Base-by-base conservation (phyloP, 2,888 invertebrate species). In the Argynnis bischoffii region DNA sequence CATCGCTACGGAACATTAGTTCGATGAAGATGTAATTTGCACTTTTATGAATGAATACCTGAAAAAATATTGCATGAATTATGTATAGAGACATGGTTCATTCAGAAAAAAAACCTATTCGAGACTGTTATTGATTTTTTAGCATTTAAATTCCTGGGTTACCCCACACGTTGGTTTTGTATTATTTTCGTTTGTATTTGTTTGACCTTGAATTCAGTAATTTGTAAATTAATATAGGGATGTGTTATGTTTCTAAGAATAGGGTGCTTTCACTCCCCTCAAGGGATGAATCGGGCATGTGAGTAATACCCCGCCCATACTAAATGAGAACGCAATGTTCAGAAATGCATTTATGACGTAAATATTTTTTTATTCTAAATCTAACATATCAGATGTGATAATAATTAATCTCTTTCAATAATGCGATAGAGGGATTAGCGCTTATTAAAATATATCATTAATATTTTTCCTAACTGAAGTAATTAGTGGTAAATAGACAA, bases 1-100 rank as follows among this genome's bases (percentile, higher is more conserved):
- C 92, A 92, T 81, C 79, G 83, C 83, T 82, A 84, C 72, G 80
- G 80, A 74, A 82, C 85, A 92, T 90, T 88, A 90, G 90, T 92
- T 88, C 82, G 74, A 85, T 85, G 79, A 85, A 83, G 86, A 83
- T 78, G 75, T 86, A 87, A 87, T 88, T 88, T 72, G 68, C 68
- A 68, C 79, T 81, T 89, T 90, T 87, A 89, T 92, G 90, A 92
- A 92, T 92, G 90, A 83, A 78, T 85, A 76, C 79, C 76, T 76
- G 77, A 31, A 79, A 78, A 81, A 74, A 82, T 74, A 70, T 74
- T 73, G 69, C 75, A 75, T 80, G 77, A 80, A 79, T 75, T 69
- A 74, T 64, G 68, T 70, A 71, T 57, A 64, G 73, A 69, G 72
- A 68, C 66, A 74, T 72, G 63, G 54, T 73, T 67, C 68, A 70